phyloP scores from a whole-genome alignment of 2,113 vertebrate genomes.

The Bujurquina vittata region DNA sequence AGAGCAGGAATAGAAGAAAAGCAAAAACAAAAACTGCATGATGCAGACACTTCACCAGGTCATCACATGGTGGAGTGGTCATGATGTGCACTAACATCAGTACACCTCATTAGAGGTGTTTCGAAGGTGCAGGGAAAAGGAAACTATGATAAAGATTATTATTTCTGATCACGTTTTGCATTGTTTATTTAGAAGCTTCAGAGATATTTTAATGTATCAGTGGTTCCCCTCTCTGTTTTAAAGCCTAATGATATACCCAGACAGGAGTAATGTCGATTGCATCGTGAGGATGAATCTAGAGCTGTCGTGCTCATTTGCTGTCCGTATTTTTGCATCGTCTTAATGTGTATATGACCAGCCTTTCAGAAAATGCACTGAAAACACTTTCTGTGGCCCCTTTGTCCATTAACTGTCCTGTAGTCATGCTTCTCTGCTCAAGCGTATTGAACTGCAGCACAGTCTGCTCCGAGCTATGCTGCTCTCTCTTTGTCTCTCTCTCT shows the following conservation, averaged over 20 bases:
- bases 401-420: constrained; percentile 63
- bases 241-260: background rate
- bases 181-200: background rate
- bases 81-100: background rate
- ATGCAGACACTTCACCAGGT: background rate
- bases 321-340: constrained; percentile 27
- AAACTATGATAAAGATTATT: background rate
- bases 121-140: background rate
- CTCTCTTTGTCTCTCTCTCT: constrained; percentile 47
- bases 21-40: background rate
- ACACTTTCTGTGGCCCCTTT: constrained; percentile 37
- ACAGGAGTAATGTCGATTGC: background rate
- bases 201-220: background rate
- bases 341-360: constrained; percentile 48
- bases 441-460: constrained; percentile 61
- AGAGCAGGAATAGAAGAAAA: background rate
- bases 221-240: background rate
- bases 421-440: constrained; percentile 67
- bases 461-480: constrained; percentile 44
- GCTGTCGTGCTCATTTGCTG: constrained; percentile 3
- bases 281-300: constrained; percentile 2
- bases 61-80: background rate
- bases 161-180: background rate
- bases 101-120: background rate
- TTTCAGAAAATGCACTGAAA: constrained; percentile 35